Evolutionary conservation across 2,888 invertebrate genomes (phyloP).

Genomic region (Erebia aethiops): DNA sequence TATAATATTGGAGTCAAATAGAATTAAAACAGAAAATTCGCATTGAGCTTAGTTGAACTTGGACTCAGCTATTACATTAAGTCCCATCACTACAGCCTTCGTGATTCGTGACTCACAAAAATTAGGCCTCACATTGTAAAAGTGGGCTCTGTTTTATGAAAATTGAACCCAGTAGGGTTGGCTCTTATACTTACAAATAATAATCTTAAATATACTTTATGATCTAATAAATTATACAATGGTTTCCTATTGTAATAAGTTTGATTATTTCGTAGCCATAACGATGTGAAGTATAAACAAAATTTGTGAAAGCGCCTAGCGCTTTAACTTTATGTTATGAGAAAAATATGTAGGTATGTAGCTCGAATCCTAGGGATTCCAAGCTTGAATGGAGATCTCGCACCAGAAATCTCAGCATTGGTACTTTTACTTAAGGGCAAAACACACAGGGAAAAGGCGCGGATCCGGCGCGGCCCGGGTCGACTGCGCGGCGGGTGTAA

Average conservation of each 20-base stretch:
- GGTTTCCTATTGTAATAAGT: conserved; percentile 9
- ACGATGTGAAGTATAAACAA: conserved; percentile 17
- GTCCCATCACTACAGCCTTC: conserved; percentile 14
- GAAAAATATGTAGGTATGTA: not conserved
- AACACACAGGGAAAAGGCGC: too few relatives aligned
- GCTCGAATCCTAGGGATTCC: not conserved
- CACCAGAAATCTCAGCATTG: too few relatives aligned
- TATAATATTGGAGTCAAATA: too few relatives aligned
- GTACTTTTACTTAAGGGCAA: too few relatives aligned
- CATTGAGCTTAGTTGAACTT: not conserved
- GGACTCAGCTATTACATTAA: not conserved
- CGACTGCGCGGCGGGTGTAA: too few relatives aligned
- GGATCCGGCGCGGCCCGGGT: too few relatives aligned
- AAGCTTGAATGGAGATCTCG: too few relatives aligned
- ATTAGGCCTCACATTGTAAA: conserved; percentile 36
- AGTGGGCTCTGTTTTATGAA: conserved; percentile 31
- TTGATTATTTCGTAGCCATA: conserved; percentile 8
- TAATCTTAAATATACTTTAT: conserved; percentile 22
- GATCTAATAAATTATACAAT: conserved; percentile 30
- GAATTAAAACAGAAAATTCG: too few relatives aligned
- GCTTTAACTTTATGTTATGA: not conserved
- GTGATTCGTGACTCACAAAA: conserved; percentile 36
- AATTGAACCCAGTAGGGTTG: conserved; percentile 29
- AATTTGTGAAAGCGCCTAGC: not conserved
- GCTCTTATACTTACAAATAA: conserved; percentile 25